Conservation (phyloP, 2,797 vertebrate species). For the Anas bernieri region DNA sequence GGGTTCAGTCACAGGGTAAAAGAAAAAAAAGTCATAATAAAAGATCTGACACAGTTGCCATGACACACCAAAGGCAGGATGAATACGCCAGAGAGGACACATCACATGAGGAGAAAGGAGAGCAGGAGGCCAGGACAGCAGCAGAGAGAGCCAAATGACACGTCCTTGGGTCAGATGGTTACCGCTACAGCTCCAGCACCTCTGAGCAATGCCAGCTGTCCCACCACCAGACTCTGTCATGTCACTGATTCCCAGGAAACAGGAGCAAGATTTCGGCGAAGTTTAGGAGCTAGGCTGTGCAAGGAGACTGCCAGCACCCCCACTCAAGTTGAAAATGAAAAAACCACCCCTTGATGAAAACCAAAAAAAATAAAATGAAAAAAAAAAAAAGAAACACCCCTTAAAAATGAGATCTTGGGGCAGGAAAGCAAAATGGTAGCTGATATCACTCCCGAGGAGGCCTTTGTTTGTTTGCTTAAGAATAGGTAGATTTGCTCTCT, state of each 20-base stretch:
- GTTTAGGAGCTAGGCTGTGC: not conserved
- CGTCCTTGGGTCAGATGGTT: not conserved
- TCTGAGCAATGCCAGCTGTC: constrained; percentile 25
- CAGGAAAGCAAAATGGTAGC: not conserved
- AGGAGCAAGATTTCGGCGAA: not conserved
- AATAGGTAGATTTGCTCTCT: not conserved
- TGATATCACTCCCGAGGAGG: not conserved
- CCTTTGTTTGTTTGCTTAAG: not conserved
- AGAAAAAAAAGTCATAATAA: constrained; percentile 19
- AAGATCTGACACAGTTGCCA: constrained; percentile 44
- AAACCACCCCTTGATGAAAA: too few species aligned
- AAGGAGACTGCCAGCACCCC: not conserved
- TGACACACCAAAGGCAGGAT: constrained; percentile 36
- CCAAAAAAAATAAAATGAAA: too few species aligned
- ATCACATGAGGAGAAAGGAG: not conserved
- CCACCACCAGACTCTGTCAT: not conserved
- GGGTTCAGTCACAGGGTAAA: constrained; percentile 56
- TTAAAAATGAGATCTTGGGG: not conserved
- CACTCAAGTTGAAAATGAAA: not conserved
- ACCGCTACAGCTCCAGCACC: not conserved
- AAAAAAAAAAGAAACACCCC: not conserved
- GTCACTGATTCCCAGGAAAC: not conserved
- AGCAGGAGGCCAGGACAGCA: not conserved
- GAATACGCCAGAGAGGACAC: not conserved
- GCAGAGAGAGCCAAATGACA: not conserved